Conservation (phyloP, 2,797 vertebrate species). For the Sebastes ruberrimus region DNA sequence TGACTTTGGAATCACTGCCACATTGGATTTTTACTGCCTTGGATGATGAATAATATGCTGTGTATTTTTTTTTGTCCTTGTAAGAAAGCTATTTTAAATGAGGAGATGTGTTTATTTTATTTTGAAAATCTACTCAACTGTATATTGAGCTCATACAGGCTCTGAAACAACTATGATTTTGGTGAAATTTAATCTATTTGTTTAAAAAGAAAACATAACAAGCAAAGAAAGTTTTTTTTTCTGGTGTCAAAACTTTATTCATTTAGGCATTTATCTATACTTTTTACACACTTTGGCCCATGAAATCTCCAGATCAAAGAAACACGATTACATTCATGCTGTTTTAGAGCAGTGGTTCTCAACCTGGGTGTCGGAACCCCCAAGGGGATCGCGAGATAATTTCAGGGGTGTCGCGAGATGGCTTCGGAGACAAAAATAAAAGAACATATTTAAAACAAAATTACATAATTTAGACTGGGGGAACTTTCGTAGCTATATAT, state of each 20-base stretch:
- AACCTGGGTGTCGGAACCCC: not conserved
- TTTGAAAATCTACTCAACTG: not conserved
- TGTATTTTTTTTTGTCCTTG: constrained; percentile 8
- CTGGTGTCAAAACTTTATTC: not conserved
- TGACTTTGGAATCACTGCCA: constrained; percentile 52
- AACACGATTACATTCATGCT: not conserved
- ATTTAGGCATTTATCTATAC: not conserved
- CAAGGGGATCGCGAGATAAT: not conserved
- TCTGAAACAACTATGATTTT: not conserved
- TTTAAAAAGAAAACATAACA: not conserved
- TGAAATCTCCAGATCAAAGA: constrained; percentile 1
- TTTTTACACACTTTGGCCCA: not conserved
- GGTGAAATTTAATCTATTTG: not conserved
- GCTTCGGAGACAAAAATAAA: not conserved
- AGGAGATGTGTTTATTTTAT: constrained; percentile 14
- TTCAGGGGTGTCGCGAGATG: not conserved
- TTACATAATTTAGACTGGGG: too few relatives aligned
- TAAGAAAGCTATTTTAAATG: constrained; percentile 24
- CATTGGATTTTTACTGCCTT: constrained; percentile 40
- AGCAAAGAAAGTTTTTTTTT: constrained; percentile 5
- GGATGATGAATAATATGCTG: constrained; percentile 29
- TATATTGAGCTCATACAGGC: not conserved
- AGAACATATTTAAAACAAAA: not conserved
- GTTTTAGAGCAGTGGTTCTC: not conserved
- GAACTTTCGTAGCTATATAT: too few relatives aligned